Evolutionary conservation across 1,140 invertebrate genomes (phyloP), one percentile per base, ranked within the genome.

Genomic region (Helicoverpa armigera): DNA sequence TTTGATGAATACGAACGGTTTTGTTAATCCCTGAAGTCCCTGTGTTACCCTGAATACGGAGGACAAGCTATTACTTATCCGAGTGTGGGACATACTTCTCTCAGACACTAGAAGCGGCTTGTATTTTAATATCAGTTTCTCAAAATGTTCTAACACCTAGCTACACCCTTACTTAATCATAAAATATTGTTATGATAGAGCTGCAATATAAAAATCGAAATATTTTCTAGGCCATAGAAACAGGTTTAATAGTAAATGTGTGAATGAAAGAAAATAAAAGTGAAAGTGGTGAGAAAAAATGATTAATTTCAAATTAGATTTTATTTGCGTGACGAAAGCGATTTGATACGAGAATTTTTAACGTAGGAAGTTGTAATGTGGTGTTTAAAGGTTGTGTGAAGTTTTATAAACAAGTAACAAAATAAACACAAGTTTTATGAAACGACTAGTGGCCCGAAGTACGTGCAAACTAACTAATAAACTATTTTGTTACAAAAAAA

Each of bases 261-360:
- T 51, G 67, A 70, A 70, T 53, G 67, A 70, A 70, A 70, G 67
- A 70, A 69, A 69, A 69, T 50, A 69, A 69, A 16, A 70, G 67
- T 53, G 67, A 70, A 70, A 70, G 67, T 70, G 29, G 35, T 35
- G 16, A 35, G 63, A 67, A 67, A 67, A 67, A 70, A 53, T 70
- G 43, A 51, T 70, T 70, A 70, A 70, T 53, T 51, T 14, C 9
- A 51, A 70, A 70, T 70, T 50, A 51, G 67, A 53, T 29, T 51
- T 70, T 70, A 70, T 70, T 53, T 29, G 67, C 67, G 67, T 70
- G 48, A 43, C 67, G 67, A 70, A 69, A 51, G 18, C 50, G 48
- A 70, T 70, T 70, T 29, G 67, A 70, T 70, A 53, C 53, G 67
- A 70, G 67, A 70, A 70, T n/a, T 14, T 51, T 29, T 29, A 5